Base-by-base conservation (phyloP, 2,888 invertebrate species). In the Leptogaster cylindrica region DNA sequence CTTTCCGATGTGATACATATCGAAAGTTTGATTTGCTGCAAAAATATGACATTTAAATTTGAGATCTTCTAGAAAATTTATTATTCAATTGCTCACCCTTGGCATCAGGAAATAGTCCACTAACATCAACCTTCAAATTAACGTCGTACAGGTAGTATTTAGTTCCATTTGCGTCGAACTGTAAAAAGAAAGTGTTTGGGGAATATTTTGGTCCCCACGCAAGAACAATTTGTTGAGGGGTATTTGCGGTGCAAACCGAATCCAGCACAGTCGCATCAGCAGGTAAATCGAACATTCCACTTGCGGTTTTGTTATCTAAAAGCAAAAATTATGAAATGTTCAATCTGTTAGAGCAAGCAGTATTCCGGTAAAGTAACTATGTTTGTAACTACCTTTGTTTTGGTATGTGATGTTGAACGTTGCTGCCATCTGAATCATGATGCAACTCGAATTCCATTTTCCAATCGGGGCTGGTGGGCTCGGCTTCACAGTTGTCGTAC, bases 401-500 rank as follows among this genome's bases (percentile, higher is more conserved):
- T 74, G 75, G 65, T 80, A 81, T n/a, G 77, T 77, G 61, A 91
- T 77, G 71, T 86, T 87, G 66, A 91, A 78, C 75, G 87, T 85
- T 3, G 87, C 84, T 0, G 89, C 88, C 82, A 90, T 87, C 78
- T 87, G 82, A 5, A 88, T 78, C 52, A 89, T 75, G 23, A 92
- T 84, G 74, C 91, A 91, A 4, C 86, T 85, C 0, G 82, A 76
- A 73, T 87, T 86, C 87, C 87, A 88, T 68, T 77, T 81, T 39
- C 84, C 85, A 51, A 78, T 75, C 8, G 72, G 70, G 2, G 81
- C 78, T 2, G 78, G 70, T 12, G 79, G 72, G 2, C 74, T 66
- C n/a, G 78, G 75, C 31, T 77, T 76, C 2, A 80, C 76, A 36
- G 73, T 68, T 25, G 74, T 71, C 18, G 73, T 66, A n/a, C 76